phyloP scores from a whole-genome alignment of 2,888 invertebrate species.

The Zaprionus lineosus region DNA sequence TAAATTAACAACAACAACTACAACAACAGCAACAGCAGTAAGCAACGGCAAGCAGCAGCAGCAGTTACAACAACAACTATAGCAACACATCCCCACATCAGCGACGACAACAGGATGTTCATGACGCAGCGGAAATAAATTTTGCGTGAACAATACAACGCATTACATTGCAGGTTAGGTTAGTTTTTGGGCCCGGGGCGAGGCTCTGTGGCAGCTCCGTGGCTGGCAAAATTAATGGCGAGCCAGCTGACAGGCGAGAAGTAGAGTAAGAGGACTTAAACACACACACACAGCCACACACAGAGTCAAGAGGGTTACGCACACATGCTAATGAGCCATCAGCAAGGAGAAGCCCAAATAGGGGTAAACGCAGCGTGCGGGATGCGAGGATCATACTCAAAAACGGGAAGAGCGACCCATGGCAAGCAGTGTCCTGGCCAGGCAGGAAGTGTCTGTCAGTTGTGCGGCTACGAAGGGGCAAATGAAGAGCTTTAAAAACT shows the following conservation, averaged over 20 bases:
- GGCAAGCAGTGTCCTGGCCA: conserved; percentile 29
- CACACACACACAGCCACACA: neutral
- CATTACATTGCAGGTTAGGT: conserved; percentile 76
- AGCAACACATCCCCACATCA: conserved; percentile 44
- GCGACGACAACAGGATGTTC: conserved; percentile 73
- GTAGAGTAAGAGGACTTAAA: too few species aligned
- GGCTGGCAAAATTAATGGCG: conserved; percentile 62
- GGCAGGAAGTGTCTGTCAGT: conserved; percentile 67
- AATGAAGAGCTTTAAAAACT: conserved; percentile 13
- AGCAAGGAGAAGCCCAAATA: conserved; percentile 30
- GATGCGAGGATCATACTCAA: too few species aligned
- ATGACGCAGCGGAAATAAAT: conserved; percentile 77
- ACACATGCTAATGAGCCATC: conserved; percentile 74
- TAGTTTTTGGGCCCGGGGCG: conserved; percentile 43
- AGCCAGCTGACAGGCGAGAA: conserved; percentile 49
- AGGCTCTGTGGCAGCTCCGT: conserved; percentile 4
- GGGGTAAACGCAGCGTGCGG: neutral
- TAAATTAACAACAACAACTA: conserved; percentile 66
- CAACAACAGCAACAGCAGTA: conserved; percentile 17
- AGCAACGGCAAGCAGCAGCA: conserved; percentile 23
- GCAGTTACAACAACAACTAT: conserved; percentile 33
- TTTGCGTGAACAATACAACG: conserved; percentile 77
- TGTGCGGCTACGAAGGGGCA: neutral
- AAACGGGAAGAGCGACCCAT: neutral
- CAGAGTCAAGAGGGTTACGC: conserved; percentile 30